Conservation (phyloP, 2,797 vertebrate species). For the Picus viridis region DNA sequence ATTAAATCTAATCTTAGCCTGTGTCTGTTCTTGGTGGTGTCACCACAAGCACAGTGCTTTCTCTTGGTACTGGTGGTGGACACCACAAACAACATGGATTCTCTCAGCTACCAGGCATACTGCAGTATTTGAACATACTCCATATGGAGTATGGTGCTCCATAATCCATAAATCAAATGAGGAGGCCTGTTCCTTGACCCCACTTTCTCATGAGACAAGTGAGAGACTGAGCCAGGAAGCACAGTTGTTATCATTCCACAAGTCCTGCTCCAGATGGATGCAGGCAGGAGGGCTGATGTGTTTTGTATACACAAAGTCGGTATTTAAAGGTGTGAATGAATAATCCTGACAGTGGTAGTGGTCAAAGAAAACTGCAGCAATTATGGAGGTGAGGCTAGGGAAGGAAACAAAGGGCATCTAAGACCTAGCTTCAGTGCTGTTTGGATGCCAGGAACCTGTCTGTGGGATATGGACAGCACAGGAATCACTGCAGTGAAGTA, state of each 20-base stretch:
- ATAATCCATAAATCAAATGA: neutral
- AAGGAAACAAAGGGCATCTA: neutral
- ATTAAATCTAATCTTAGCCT: neutral
- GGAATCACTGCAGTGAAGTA: neutral
- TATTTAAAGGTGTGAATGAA: neutral
- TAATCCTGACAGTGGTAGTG: neutral
- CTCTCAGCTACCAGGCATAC: neutral
- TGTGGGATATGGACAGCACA: neutral
- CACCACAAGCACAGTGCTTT: neutral
- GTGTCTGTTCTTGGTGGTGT: neutral
- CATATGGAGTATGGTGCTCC: neutral
- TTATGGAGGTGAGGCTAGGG: neutral
- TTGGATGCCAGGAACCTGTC: neutral
- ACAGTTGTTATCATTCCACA: fast-evolving
- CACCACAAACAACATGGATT: neutral
- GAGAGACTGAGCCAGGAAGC: neutral
- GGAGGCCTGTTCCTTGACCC: neutral
- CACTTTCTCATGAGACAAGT: neutral
- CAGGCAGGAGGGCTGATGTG: neutral
- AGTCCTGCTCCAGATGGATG: neutral
- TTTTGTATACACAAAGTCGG: neutral
- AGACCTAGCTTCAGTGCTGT: neutral
- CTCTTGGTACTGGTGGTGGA: neutral
- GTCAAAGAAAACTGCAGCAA: neutral
- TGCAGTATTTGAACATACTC: neutral